These are phyloP conservation scores for Lepidocyrtoides sp. DNA, from an alignment of 2,888 invertebrate genomes.

Conservation along the genomic window DNA sequence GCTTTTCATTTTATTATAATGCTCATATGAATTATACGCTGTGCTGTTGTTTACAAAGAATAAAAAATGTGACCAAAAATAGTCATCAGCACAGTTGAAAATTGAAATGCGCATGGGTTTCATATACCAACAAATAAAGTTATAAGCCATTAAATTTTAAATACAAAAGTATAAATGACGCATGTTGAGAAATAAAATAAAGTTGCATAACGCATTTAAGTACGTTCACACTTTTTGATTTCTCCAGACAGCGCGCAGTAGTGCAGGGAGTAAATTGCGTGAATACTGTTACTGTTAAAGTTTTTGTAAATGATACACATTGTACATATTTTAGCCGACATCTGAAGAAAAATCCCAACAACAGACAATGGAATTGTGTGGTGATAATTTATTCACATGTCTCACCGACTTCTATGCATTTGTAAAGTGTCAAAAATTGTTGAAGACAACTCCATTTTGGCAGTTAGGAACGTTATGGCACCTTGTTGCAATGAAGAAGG, in stretches of 20 bases:
- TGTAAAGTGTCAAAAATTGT: slow-evolving; percentile 71
- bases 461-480: slow-evolving; percentile 65
- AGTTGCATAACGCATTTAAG: not conserved
- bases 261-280: not conserved
- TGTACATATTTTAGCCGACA: not conserved
- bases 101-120: not conserved
- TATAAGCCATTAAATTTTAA: slow-evolving; percentile 25
- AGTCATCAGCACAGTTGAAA: slow-evolving; percentile 4
- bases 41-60: not conserved
- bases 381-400: slow-evolving; percentile 71
- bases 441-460: slow-evolving; percentile 73
- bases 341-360: not conserved
- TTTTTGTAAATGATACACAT: not conserved
- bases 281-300: not conserved
- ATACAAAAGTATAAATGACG: not conserved
- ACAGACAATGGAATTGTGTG: slow-evolving; percentile 31
- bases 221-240: slow-evolving; percentile 28
- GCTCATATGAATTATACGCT: not conserved
- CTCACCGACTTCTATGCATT: slow-evolving; percentile 47
- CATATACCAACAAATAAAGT: not conserved
- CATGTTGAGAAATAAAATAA: not conserved
- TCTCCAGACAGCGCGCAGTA: too few relatives aligned
- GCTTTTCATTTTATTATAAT: too few relatives aligned
- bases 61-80: slow-evolving; percentile 17
- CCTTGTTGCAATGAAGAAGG: not conserved